phyloP scores from a whole-genome alignment of 2,888 invertebrate genomes.

The Lepidocyrtinus sp. region DNA sequence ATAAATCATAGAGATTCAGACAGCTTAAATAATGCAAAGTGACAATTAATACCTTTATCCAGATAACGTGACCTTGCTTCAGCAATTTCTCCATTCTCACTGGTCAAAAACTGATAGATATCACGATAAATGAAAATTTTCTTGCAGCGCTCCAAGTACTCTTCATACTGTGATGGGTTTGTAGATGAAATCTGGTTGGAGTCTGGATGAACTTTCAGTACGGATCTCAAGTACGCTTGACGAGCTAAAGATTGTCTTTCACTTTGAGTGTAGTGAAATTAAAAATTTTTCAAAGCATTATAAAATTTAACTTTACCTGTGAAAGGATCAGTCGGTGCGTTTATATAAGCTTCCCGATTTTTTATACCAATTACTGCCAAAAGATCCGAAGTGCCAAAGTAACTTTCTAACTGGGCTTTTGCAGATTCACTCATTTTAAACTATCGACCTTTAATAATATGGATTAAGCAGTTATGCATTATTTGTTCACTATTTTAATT shows the following conservation, averaged over 20 bases:
- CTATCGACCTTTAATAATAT: no score
- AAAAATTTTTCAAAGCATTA: no score
- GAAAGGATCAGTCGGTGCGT: constrained; percentile 33
- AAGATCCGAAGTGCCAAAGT: constrained; percentile 43
- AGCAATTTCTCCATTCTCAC: constrained; percentile 25
- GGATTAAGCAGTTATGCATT: no score
- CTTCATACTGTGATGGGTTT: constrained; percentile 33
- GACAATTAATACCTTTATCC: constrained; percentile 40
- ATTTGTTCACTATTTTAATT: no score
- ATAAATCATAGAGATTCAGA: no score
- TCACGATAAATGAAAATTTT: constrained; percentile 47
- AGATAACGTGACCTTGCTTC: constrained; percentile 36
- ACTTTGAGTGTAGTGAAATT: no score
- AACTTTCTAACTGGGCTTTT: constrained; percentile 20
- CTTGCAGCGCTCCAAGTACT: constrained; percentile 27
- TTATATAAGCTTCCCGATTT: constrained; percentile 48
- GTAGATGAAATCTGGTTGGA: constrained; percentile 29
- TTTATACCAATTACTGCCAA: constrained; percentile 43
- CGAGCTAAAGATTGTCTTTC: no score
- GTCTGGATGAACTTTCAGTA: constrained; percentile 43
- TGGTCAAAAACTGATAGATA: constrained; percentile 44
- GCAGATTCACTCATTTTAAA: constrained; percentile 3
- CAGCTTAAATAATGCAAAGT: no score
- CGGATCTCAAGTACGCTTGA: constrained; percentile 43
- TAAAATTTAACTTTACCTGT: constrained; percentile 31